phyloP scores from a whole-genome alignment of 1,140 invertebrate genomes.

The Drosophila mojavensis region DNA sequence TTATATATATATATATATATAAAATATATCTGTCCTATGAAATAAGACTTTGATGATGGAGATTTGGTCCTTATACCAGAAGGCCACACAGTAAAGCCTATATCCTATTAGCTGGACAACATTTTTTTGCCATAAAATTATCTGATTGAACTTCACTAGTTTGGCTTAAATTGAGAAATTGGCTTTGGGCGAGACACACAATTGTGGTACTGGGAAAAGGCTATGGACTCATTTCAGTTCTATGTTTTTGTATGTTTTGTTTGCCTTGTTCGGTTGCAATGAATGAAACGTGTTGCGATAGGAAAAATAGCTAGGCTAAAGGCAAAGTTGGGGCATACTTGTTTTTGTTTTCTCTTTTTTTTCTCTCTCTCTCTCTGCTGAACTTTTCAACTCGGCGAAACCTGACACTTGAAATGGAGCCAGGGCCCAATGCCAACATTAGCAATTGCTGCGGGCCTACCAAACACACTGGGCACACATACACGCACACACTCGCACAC shows the following conservation, averaged over 20 bases:
- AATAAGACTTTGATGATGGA: too few species aligned
- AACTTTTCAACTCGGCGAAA: constrained; percentile 45
- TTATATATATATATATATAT: too few species aligned
- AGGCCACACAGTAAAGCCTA: too few species aligned
- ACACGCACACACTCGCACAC: background rate
- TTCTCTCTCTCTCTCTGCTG: background rate
- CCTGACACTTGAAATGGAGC: constrained; percentile 54
- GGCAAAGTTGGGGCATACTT: constrained; percentile 27
- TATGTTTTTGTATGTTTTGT: background rate
- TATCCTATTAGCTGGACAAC: too few species aligned
- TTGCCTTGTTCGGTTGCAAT: background rate
- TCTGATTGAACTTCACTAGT: too few species aligned
- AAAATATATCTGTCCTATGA: too few species aligned
- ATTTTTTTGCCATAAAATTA: background rate
- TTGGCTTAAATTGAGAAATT: too few species aligned
- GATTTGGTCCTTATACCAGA: too few species aligned
- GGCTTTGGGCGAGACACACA: too few species aligned
- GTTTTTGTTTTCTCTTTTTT: background rate
- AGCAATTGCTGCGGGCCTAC: constrained; percentile 38
- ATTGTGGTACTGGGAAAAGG: too few species aligned
- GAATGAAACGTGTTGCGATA: constrained; percentile 28
- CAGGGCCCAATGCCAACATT: constrained; percentile 46
- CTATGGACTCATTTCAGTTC: too few species aligned
- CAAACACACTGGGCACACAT: constrained; percentile 1
- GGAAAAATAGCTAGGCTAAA: constrained; percentile 17